Percentiles rank a stretch among this genome's conserved stretches.
phyloP scores from a whole-genome alignment of 2,113 vertebrate genomes.

The Barnardius zonarius region DNA sequence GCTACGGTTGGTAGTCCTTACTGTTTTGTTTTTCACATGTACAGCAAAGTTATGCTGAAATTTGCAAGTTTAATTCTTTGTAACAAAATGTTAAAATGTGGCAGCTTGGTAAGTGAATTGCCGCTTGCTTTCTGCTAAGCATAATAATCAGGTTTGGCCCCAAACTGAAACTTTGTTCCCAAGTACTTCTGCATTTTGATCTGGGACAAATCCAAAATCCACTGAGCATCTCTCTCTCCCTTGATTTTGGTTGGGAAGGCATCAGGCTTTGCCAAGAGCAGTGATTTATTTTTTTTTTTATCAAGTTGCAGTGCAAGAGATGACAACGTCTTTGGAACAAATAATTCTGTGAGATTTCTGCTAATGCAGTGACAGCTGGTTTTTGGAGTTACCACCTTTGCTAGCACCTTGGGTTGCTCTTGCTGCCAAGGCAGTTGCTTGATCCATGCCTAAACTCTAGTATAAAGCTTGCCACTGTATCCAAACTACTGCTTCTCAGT shows the following conservation, averaged over 20 bases:
- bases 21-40: background rate
- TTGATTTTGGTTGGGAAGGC: background rate
- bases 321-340: background rate
- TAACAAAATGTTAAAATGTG: conserved; percentile 11
- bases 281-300: background rate
- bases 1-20: background rate
- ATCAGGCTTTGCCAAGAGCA: background rate
- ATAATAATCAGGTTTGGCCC: conserved; percentile 3
- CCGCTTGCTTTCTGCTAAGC: conserved; percentile 1
- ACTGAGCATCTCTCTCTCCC: background rate
- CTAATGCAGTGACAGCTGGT: background rate
- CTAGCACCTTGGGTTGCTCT: background rate
- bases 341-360: background rate
- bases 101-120: conserved; percentile 19
- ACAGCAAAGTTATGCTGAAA: conserved; percentile 4
- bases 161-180: background rate
- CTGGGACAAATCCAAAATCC: conserved; percentile 18
- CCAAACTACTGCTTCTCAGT: background rate
- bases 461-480: background rate
- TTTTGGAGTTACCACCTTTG: background rate
- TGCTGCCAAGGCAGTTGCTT: background rate
- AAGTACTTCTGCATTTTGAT: background rate
- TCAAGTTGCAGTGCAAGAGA: background rate
- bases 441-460: background rate
- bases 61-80: conserved; percentile 54